phyloP scores from a whole-genome alignment of 2,888 invertebrate species.

The Pherbina coryleti region DNA sequence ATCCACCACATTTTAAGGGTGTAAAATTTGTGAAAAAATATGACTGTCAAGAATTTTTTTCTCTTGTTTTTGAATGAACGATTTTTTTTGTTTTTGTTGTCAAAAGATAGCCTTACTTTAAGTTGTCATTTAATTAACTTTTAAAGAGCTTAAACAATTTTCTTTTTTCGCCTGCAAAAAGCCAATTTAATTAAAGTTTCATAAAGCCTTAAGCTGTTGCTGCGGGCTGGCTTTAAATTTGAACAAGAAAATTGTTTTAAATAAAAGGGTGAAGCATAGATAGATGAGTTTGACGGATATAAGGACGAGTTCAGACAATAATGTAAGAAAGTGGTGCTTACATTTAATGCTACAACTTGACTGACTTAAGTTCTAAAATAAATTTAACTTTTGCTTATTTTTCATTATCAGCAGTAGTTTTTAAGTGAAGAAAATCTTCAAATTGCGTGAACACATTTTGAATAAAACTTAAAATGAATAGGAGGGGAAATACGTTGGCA shows the following conservation, averaged over 20 bases:
- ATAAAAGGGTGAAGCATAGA: background rate
- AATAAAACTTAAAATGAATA: too few relatives aligned
- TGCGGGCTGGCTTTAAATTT: background rate
- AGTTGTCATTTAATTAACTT: conserved; percentile 3
- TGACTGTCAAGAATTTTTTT: background rate
- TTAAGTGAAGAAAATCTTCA: too few relatives aligned
- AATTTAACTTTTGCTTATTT: background rate
- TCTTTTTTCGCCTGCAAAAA: too few relatives aligned
- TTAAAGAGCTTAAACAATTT: background rate
- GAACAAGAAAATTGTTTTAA: background rate
- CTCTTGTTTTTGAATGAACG: background rate
- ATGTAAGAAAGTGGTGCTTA: background rate
- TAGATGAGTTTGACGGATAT: too few relatives aligned
- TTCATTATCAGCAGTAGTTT: too few relatives aligned
- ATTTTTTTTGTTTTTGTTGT: background rate
- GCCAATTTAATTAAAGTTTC: background rate
- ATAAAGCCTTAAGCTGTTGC: background rate
- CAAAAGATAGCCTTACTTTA: background rate
- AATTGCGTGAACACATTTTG: too few relatives aligned
- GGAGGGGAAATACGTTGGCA: too few relatives aligned
- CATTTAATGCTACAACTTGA: background rate
- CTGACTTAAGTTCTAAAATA: background rate
- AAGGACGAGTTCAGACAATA: background rate
- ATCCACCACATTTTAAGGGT: background rate
- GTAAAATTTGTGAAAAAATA: conserved; percentile 1